phyloP scores from a whole-genome alignment of 2,888 invertebrate species.

The Catonia carolina region DNA sequence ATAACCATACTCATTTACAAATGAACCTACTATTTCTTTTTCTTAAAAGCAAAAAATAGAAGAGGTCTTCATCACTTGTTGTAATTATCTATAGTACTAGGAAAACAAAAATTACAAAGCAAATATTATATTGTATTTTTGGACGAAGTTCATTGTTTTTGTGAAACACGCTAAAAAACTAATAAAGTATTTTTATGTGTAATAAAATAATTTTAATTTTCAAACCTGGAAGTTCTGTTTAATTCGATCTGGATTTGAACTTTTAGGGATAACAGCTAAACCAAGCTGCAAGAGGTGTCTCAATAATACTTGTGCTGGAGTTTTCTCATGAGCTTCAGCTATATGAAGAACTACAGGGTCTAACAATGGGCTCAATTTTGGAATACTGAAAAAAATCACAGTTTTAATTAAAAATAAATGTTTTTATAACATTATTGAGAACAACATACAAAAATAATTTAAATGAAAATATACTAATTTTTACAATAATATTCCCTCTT shows the following conservation, averaged over 20 bases:
- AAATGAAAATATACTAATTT: conserved; percentile 56
- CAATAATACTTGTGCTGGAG: conserved; percentile 62
- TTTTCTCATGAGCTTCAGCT: conserved; percentile 52
- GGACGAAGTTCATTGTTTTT: too few species aligned
- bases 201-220: neutral
- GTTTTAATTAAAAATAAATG: too few species aligned
- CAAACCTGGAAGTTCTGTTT: conserved; percentile 58
- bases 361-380: conserved; percentile 56
- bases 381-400: conserved; percentile 47
- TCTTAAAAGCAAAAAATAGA: too few species aligned
- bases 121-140: too few species aligned
- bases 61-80: too few species aligned
- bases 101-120: too few species aligned
- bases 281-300: conserved; percentile 60
- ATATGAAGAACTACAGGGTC: conserved; percentile 52
- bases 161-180: too few species aligned
- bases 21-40: too few species aligned
- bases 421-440: neutral
- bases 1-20: too few species aligned
- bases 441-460: conserved; percentile 42
- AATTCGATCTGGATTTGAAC: conserved; percentile 59
- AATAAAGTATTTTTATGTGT: too few species aligned
- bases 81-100: too few species aligned
- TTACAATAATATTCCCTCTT: too few species aligned
- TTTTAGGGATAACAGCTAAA: conserved; percentile 70